phyloP scores from a whole-genome alignment of 2,888 invertebrate genomes.

The Aspidapion aeneum region DNA sequence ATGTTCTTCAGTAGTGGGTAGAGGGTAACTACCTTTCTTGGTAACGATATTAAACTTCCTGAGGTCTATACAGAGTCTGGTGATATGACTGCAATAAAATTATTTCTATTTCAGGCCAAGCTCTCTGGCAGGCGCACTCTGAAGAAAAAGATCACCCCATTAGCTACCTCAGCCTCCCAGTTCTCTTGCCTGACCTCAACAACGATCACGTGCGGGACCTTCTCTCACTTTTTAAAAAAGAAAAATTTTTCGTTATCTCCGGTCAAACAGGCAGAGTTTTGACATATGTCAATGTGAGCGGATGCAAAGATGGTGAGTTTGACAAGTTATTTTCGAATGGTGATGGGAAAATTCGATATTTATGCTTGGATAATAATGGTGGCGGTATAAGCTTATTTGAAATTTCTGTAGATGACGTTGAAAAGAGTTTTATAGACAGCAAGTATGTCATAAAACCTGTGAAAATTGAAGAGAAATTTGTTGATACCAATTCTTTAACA shows the following conservation, averaged over 20 bases:
- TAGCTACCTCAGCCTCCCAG: constrained; percentile 63
- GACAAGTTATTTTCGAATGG: constrained; percentile 14
- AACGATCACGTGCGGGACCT: constrained; percentile 69
- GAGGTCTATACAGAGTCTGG: no score
- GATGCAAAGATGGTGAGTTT: constrained; percentile 22
- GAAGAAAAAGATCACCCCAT: constrained; percentile 54
- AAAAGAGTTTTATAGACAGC: constrained; percentile 16
- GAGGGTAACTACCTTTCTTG: no score
- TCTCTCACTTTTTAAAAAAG: constrained; percentile 52
- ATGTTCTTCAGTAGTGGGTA: no score
- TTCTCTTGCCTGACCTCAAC: constrained; percentile 69
- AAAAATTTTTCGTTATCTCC: constrained; percentile 62
- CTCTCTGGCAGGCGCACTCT: constrained; percentile 56
- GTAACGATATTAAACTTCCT: no score
- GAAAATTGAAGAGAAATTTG: not conserved
- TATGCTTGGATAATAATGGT: constrained; percentile 12
- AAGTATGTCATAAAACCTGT: constrained; percentile 16
- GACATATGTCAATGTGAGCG: constrained; percentile 50
- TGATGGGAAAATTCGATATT: constrained; percentile 19
- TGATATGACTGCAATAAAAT: no score
- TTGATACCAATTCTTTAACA: constrained; percentile 6
- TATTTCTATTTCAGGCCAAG: constrained; percentile 52
- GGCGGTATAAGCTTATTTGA: not conserved
- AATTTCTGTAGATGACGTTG: constrained; percentile 3
- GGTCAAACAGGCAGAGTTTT: constrained; percentile 67